phyloP scores from a whole-genome alignment of 2,888 invertebrate species.

The Slavum lentiscoides region DNA sequence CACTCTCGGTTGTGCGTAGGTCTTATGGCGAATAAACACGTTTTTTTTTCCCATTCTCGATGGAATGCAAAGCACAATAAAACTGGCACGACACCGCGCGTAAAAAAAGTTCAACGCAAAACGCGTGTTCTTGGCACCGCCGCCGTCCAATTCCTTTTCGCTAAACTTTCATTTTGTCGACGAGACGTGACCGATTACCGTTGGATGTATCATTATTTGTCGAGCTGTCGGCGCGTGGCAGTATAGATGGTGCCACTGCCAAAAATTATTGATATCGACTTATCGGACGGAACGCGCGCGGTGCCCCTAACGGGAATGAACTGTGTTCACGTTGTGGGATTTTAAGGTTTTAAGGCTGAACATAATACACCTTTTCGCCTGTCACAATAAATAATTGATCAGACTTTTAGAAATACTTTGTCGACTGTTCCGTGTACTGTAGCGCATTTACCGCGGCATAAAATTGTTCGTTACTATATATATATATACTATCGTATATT shows the following conservation, averaged over 20 bases:
- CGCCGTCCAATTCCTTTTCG: conserved; percentile 12
- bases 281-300: background rate
- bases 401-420: background rate
- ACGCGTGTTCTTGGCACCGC: background rate
- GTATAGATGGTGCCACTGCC: background rate
- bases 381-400: conserved; percentile 4
- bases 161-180: conserved; percentile 41
- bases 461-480: background rate
- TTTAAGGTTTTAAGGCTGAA: background rate
- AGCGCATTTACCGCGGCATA: background rate
- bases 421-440: background rate
- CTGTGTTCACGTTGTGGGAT: background rate
- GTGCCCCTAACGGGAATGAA: background rate
- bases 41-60: background rate
- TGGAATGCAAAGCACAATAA: background rate
- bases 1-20: background rate
- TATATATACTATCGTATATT: no score
- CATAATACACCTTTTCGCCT: background rate
- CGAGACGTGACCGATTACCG: conserved; percentile 44
- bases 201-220: conserved; percentile 48
- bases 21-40: background rate
- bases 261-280: conserved; percentile 42
- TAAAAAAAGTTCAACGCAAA: background rate
- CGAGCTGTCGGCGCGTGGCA: conserved; percentile 4
- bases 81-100: background rate